Evolutionary conservation across 1,140 invertebrate species (phyloP).

Genomic region (Drosophila guanche): DNA sequence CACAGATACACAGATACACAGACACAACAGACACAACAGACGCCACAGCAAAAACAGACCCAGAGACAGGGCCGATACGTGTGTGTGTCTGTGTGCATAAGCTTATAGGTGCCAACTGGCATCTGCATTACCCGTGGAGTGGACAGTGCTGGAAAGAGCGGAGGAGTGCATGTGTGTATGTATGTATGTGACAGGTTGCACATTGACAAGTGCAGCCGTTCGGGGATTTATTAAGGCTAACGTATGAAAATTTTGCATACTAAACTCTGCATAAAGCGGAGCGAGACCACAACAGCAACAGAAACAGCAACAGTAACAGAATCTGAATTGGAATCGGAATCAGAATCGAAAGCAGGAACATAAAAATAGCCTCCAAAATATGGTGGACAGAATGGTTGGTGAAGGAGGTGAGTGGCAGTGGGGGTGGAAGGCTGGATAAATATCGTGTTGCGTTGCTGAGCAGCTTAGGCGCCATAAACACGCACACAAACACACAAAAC

Average conservation of each 20-base stretch:
- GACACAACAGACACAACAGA: not conserved
- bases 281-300: constrained; percentile 17
- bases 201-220: constrained; percentile 78
- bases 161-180: not conserved
- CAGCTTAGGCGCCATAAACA: constrained; percentile 78
- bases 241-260: constrained; percentile 82
- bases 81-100: constrained; percentile 30
- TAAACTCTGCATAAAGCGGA: constrained; percentile 81
- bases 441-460: constrained; percentile 80
- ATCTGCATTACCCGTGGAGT: constrained; percentile 32
- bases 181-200: constrained; percentile 29
- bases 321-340: constrained; percentile 17
- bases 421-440: constrained; percentile 55
- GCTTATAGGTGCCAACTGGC: constrained; percentile 50
- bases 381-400: constrained; percentile 26
- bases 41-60: not conserved
- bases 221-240: constrained; percentile 81
- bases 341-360: constrained; percentile 38
- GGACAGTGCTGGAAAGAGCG: not conserved
- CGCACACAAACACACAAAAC: constrained; percentile 48
- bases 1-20: constrained; percentile 6
- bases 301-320: not conserved
- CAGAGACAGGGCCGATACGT: constrained; percentile 15
- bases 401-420: not conserved
- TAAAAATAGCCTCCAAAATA: constrained; percentile 68